These are phyloP conservation scores for Adineta ricciae DNA, from an alignment of 2,888 invertebrate genomes.

Conservation along the genomic window DNA sequence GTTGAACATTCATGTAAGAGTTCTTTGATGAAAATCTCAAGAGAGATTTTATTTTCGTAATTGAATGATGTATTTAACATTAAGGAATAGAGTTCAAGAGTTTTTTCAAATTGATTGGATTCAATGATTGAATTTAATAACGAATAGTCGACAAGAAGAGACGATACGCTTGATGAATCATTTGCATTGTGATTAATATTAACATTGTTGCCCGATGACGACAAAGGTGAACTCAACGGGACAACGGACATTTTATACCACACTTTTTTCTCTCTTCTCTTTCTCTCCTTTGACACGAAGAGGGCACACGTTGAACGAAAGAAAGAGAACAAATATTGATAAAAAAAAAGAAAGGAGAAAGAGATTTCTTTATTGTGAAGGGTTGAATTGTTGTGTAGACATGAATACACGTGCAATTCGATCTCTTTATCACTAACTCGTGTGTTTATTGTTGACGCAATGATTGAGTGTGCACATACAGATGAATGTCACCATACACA, in stretches of 20 bases:
- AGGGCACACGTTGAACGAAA: not conserved
- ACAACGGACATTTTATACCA: not conserved
- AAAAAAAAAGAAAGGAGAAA: not conserved
- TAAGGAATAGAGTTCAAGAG: not conserved
- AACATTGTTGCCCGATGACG: not conserved
- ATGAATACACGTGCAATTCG: not conserved
- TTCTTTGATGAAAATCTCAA: not conserved
- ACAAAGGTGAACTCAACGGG: not conserved
- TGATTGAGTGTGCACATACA: not conserved
- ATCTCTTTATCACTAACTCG: not conserved
- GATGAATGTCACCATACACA: not conserved
- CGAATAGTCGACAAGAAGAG: not conserved
- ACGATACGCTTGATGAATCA: not conserved
- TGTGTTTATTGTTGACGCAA: slow-evolving; percentile 4
- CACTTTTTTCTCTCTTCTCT: not conserved
- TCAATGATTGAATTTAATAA: not conserved
- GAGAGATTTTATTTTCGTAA: not conserved
- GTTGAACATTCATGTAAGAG: not conserved
- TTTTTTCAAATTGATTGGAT: not conserved
- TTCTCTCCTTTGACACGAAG: not conserved
- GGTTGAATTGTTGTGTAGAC: not conserved
- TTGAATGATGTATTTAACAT: not conserved
- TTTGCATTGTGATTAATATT: not conserved
- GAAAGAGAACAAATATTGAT: slow-evolving; percentile 3
- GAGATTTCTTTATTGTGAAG: not conserved